Evolutionary conservation across 1,140 invertebrate genomes (phyloP).

Genomic region (Physella acuta): DNA sequence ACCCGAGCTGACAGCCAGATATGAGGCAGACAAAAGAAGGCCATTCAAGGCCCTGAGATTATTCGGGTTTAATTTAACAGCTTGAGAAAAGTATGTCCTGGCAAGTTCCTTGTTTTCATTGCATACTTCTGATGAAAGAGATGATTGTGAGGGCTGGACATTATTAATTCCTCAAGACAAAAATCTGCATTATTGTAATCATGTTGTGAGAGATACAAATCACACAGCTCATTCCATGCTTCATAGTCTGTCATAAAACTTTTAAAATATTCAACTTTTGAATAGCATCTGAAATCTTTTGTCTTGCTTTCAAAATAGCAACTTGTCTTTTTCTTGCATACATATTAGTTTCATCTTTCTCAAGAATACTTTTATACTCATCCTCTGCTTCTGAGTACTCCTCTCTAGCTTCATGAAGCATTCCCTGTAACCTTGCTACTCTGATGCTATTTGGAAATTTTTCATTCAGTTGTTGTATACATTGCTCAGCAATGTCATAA

Average conservation of each 20-base stretch:
- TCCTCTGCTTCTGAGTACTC: conserved; percentile 87
- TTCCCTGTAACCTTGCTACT: conserved; percentile 82
- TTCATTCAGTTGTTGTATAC: conserved; percentile 74
- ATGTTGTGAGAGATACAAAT: conserved; percentile 85
- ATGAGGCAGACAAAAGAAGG: conserved; percentile 78
- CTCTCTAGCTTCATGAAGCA: conserved; percentile 84
- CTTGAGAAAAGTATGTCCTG: conserved; percentile 88
- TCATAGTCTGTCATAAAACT: conserved; percentile 98
- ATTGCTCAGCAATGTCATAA: conserved; percentile 76
- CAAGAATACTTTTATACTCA: conserved; percentile 84
- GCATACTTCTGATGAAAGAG: conserved; percentile 79
- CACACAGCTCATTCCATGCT: conserved; percentile 95
- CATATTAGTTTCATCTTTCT: conserved; percentile 90
- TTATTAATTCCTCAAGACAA: conserved; percentile 94
- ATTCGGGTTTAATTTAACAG: conserved; percentile 87
- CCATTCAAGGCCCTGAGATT: conserved; percentile 93
- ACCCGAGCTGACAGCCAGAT: conserved; percentile 73
- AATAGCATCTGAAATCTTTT: conserved; percentile 84
- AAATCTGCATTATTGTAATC: conserved; percentile 85
- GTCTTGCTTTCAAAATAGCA: conserved; percentile 86
- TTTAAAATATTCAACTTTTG: conserved; percentile 74
- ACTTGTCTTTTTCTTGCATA: conserved; percentile 84
- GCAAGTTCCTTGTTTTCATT: conserved; percentile 91
- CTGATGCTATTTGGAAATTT: conserved; percentile 90
- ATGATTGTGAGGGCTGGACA: conserved; percentile 95